Evolutionary conservation across 2,797 vertebrate genomes (phyloP).

Genomic region (Ctenopoma multispine): DNA sequence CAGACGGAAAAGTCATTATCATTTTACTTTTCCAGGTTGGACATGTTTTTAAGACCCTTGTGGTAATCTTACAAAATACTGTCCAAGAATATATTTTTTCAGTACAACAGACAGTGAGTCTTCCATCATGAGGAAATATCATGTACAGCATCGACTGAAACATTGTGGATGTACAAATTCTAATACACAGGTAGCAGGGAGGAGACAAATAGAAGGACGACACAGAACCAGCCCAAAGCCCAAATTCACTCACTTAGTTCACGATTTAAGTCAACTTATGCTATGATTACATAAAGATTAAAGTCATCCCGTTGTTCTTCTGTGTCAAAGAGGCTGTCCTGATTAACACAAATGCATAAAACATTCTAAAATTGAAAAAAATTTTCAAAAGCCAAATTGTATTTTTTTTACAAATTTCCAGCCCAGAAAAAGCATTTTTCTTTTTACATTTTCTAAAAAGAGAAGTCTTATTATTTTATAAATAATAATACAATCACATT

Average conservation of each 20-base stretch:
- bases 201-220: neutral
- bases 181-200: neutral
- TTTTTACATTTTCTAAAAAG: neutral
- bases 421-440: neutral
- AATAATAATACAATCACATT: conserved; percentile 1
- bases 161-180: neutral
- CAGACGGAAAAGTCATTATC: neutral
- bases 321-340: neutral
- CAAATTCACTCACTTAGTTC: no score
- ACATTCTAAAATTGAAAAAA: neutral
- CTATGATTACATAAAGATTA: neutral
- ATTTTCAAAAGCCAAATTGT: neutral
- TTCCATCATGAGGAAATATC: conserved; percentile 20
- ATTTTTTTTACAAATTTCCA: neutral
- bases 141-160: conserved; percentile 41
- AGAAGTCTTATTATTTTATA: neutral
- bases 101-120: conserved; percentile 1
- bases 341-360: neutral
- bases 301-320: neutral
- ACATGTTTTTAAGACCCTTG: conserved; percentile 52
- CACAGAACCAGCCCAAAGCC: neutral
- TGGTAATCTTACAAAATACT: conserved; percentile 35
- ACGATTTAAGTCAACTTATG: neutral
- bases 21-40: neutral
- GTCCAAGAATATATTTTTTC: conserved; percentile 12